phyloP scores from a whole-genome alignment of 2,797 vertebrate species.

The Pangasius sanitwongsei region DNA sequence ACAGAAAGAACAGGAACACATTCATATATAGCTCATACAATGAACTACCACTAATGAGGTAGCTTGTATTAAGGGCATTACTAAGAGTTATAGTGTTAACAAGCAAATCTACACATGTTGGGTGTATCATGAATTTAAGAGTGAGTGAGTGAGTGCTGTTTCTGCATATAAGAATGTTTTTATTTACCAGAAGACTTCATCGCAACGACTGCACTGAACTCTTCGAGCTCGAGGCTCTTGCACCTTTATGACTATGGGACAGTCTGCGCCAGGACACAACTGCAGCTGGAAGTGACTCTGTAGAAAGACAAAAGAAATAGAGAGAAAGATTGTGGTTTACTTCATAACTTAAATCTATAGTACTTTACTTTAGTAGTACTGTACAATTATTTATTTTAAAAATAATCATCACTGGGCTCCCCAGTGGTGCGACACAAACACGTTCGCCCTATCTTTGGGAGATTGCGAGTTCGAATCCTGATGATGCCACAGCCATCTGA shows the following conservation, averaged over 20 bases:
- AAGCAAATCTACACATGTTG: background rate
- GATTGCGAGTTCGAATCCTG: background rate
- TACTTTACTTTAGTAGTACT: background rate
- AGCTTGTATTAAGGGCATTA: background rate
- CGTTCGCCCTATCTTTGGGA: background rate
- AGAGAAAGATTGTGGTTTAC: background rate
- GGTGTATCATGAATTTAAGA: background rate
- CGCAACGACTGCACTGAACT: slow-evolving; percentile 96
- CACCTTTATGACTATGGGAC: slow-evolving; percentile 97
- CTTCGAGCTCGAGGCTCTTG: slow-evolving; percentile 94
- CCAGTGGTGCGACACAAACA: background rate
- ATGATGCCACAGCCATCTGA: background rate
- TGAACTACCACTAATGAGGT: background rate
- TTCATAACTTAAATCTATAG: background rate
- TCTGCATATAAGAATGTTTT: background rate
- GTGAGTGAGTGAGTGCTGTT: background rate
- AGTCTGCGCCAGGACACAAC: slow-evolving; percentile 97
- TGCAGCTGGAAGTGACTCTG: slow-evolving; percentile 98
- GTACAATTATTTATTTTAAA: background rate
- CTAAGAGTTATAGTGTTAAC: too few relatives aligned
- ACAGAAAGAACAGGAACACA: background rate
- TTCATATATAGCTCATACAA: background rate
- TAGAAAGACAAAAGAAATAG: background rate
- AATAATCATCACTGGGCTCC: background rate
- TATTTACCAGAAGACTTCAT: slow-evolving; percentile 93